Evolutionary conservation across 2,888 invertebrate species (phyloP), one percentile per base, ranked within the genome.

Genomic region (Mactromeris polynyma): DNA sequence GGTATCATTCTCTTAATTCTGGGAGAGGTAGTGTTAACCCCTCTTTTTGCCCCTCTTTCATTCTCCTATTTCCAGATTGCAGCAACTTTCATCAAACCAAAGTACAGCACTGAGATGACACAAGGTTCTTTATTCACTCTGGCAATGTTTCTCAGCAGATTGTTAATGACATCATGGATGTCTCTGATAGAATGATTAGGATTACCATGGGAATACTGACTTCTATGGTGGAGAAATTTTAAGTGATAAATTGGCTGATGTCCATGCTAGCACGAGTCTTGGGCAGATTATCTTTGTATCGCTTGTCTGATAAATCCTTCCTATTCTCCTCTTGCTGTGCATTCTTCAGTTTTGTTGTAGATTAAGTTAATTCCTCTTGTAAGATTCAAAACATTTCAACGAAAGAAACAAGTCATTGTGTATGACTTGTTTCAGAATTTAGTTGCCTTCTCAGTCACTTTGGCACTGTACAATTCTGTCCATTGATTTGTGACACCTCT

Each of bases 151-250:
- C 73, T 17, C 31, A 33, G 73, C 73, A 73, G 73, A 73, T 73
- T 73, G 73, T 73, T 73, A 73, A 73, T 73, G 73, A 73, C 73
- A 73, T 73, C 73, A 73, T 73, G 73, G 73, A 73, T 17, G 73
- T 73, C 36, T 73, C 73, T 17, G 73, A 73, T 73, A 73, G 36
- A 73, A 73, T 73, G 33, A 73, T 73, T 73, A 73, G 17, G 19
- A 73, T 73, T 73, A 73, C 36, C 73, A 17, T 73, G 73, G 73
- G 73, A 73, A 73, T 73, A 73, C 73, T 73, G 73, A 19, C 73
- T 73, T 73, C 17, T 33, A 33, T 73, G 33, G 36, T 73, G 73
- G 31, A 73, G 73, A 73, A 73, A 73, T 36, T 73, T 73, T 36
- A 36, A 73, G 73, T 73, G 36, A 73, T 73, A 73, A 73, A 73